Conservation (phyloP, 2,113 vertebrate species). For the Poecilia latipinna region DNA sequence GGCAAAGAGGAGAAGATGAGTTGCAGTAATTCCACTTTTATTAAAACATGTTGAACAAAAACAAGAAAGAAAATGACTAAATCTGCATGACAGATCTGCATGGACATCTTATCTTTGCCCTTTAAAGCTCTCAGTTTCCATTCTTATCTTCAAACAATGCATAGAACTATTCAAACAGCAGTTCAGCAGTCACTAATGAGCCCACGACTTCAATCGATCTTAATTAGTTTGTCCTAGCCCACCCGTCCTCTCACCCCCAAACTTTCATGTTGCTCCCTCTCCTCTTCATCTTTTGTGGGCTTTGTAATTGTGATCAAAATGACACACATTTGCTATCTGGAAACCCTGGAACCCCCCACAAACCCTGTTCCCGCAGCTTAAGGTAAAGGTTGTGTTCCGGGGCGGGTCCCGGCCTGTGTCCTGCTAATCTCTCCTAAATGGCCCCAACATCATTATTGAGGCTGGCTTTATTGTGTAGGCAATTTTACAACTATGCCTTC, state of each 20-base stretch:
- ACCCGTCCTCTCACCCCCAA: constrained; percentile 32
- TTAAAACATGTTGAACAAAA: constrained; percentile 81
- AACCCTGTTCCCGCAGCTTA: constrained; percentile 39
- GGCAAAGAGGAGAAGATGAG: constrained; percentile 31
- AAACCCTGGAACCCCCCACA: constrained; percentile 31
- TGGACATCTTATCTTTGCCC: constrained; percentile 33
- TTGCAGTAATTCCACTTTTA: constrained; percentile 82
- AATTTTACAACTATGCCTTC: constrained; percentile 77
- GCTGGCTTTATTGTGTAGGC: constrained; percentile 62
- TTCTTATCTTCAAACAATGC: constrained; percentile 8
- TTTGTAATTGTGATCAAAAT: constrained; percentile 15
- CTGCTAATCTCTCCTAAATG: constrained; percentile 69
- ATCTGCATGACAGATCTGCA: constrained; percentile 56
- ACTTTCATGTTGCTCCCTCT: constrained; percentile 33
- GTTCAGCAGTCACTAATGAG: constrained; percentile 31
- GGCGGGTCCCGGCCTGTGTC: constrained; percentile 59
- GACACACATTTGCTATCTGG: constrained; percentile 27
- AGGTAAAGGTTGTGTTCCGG: constrained; percentile 51
- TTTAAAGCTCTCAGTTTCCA: not conserved
- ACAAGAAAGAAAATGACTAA: constrained; percentile 55
- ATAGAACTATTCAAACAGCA: constrained; percentile 39
- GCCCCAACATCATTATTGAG: constrained; percentile 58
- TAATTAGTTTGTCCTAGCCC: constrained; percentile 34
- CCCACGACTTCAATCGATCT: constrained; percentile 51
- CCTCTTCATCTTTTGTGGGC: constrained; percentile 49